These are phyloP conservation scores for Diglossa cyanea DNA, from an alignment of 2,797 vertebrate genomes.

Conservation along the genomic window DNA sequence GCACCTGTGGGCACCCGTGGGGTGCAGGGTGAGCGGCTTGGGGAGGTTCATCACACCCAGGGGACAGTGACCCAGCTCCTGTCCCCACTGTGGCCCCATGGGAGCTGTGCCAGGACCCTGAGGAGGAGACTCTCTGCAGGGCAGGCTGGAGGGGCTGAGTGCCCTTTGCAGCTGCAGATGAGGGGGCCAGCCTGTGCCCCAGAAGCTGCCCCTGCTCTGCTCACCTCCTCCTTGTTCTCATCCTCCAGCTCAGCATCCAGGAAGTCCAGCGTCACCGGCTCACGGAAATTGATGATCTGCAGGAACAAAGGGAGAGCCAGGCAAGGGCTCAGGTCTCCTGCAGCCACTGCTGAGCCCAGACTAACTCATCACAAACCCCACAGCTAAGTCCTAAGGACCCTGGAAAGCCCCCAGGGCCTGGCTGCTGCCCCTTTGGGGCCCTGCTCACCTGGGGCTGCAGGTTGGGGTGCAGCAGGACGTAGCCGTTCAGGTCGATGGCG, in stretches of 20 bases:
- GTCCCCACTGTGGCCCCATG: fast-evolving
- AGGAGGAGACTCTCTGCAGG: not conserved
- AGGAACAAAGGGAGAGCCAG: not conserved
- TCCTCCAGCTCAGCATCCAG: conserved; percentile 95
- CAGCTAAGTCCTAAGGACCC: not conserved
- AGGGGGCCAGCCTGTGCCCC: not conserved
- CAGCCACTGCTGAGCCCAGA: fast-evolving
- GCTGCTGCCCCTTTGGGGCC: fast-evolving
- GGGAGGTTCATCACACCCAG: not conserved
- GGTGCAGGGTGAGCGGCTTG: not conserved
- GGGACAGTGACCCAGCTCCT: not conserved
- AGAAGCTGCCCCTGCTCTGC: not conserved
- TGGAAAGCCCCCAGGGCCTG: not conserved
- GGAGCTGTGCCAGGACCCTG: not conserved
- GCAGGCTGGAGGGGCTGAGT: not conserved
- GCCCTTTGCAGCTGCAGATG: not conserved
- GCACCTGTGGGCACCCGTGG: fast-evolving
- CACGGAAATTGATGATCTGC: conserved; percentile 93
- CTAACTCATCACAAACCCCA: not conserved
- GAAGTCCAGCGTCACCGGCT: conserved; percentile 94
- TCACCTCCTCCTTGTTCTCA: conserved; percentile 92
- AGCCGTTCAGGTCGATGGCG: conserved; percentile 94
- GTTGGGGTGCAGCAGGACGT: conserved; percentile 94
- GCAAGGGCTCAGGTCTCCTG: not conserved
- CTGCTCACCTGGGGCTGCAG: conserved; percentile 89